Base-by-base conservation (phyloP, 2,888 invertebrate genomes). In the Heliconius hortense region DNA sequence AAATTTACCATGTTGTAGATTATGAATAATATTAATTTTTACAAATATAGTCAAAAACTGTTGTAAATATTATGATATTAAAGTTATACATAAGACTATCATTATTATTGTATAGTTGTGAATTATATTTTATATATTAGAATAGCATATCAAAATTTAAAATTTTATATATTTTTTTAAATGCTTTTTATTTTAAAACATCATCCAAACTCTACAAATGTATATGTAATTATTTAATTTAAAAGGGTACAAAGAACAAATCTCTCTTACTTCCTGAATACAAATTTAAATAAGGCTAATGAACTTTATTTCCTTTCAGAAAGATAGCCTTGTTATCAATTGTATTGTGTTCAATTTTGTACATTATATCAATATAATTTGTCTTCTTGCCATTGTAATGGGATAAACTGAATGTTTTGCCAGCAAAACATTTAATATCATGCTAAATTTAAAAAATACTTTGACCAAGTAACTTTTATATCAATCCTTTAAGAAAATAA, bases 301-400 rank as follows among this genome's bases (percentile, higher is more conserved):
- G 86, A 88, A 86, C 88, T 82, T 80, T 64, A 83, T 84, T 87
- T 90, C 90, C 91, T 86, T 77, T 85, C 80, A 81, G 76, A 82
- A 81, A 85, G 85, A 83, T 84, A 85, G 80, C 80, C 80, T 81
- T 81, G 80, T 81, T 82, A 80, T 81, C 80, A 81, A 82, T 81
- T 81, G 81, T 79, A 79, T 78, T 80, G 79, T 78, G 78, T 77
- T 80, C 79, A 81, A 81, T 81, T 80, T 75, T 76, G 69, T 66
- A 76, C 76, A 78, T 79, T 74, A 71, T 69, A 79, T 80, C 77
- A 78, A 77, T 69, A 74, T 60, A 70, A 64, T 70, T 21, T 48
- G 21, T 48, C 48, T 48, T 48, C 48, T 48, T 48, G 48, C 48
- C 8, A 8, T 48, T 67, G 4, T 31, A 62, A 59, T 73, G 18